phyloP scores from a whole-genome alignment of 2,797 vertebrate species.

The Distichodus sexfasciatus region DNA sequence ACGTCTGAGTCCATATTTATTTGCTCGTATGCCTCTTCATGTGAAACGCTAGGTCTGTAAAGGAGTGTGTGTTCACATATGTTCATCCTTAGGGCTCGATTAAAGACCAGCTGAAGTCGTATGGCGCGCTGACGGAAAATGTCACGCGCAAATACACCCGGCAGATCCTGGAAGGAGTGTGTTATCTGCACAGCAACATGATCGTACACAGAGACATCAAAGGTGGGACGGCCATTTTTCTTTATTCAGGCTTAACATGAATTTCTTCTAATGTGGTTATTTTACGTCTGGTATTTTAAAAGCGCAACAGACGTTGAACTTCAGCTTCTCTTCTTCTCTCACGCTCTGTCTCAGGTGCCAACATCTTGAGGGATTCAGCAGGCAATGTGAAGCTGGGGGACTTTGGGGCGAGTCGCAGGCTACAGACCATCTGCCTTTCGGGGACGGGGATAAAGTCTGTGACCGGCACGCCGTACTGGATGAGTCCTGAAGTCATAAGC shows the following conservation, averaged over 20 bases:
- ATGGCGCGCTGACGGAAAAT: constrained; percentile 95
- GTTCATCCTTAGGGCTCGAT: constrained; percentile 84
- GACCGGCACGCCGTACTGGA: constrained; percentile 98
- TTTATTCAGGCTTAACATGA: neutral
- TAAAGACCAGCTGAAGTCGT: constrained; percentile 96
- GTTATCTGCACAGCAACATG: constrained; percentile 99
- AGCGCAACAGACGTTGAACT: neutral
- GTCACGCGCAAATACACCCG: constrained; percentile 96
- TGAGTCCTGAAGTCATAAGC: constrained; percentile 99
- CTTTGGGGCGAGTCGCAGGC: constrained; percentile 93
- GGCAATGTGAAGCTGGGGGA: constrained; percentile 97
- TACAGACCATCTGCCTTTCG: constrained; percentile 97
- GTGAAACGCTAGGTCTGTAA: neutral
- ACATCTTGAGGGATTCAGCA: constrained; percentile 93
- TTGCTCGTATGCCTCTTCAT: neutral
- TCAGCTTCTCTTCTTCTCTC: neutral
- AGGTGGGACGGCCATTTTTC: constrained; percentile 71
- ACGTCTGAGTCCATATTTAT: neutral
- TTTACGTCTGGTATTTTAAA: neutral
- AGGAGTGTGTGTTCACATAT: neutral
- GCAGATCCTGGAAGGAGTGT: constrained; percentile 96
- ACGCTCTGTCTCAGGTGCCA: constrained; percentile 79
- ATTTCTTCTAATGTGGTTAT: neutral
- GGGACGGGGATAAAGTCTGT: constrained; percentile 97
- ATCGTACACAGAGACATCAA: constrained; percentile 99